Evolutionary conservation across 2,888 invertebrate species (phyloP).

Genomic region (Ischnus inquisitorius): DNA sequence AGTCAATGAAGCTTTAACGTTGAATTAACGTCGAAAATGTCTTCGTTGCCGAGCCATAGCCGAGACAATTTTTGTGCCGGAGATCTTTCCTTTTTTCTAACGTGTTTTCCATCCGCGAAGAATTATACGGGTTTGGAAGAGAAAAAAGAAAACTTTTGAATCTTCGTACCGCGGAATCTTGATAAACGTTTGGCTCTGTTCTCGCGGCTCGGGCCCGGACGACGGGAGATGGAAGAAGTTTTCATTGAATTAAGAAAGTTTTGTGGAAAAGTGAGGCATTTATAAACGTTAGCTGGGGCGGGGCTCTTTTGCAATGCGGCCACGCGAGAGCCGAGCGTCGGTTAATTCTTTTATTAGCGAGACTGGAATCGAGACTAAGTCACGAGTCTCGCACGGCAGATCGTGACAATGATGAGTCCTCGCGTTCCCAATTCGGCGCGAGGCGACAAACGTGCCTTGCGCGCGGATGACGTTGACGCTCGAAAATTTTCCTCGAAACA

Average conservation of each 20-base stretch:
- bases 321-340: not conserved
- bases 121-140: conserved; percentile 46
- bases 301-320: not conserved
- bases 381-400: conserved; percentile 3
- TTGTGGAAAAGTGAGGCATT: conserved; percentile 37
- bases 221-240: conserved; percentile 69
- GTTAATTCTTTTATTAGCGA: conserved; percentile 24
- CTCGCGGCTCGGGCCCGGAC: conserved; percentile 11
- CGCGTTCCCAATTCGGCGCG: not conserved
- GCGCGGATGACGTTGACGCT: conserved; percentile 1
- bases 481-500: conserved; percentile 28
- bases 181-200: conserved; percentile 67
- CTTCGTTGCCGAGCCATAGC: not conserved
- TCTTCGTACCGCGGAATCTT: conserved; percentile 57
- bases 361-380: conserved; percentile 27
- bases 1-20: not conserved
- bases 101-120: conserved; percentile 3
- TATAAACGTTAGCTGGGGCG: not conserved
- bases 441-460: not conserved
- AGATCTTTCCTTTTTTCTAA: conserved; percentile 9
- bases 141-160: conserved; percentile 47
- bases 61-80: conserved; percentile 24
- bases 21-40: not conserved
- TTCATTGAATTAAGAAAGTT: conserved; percentile 72
- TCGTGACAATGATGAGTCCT: conserved; percentile 24